A percentile compares a stretch with the other conserved stretches of the same genome.
Conservation (phyloP, 2,888 invertebrate genomes). For the Leptogaster cylindrica region DNA sequence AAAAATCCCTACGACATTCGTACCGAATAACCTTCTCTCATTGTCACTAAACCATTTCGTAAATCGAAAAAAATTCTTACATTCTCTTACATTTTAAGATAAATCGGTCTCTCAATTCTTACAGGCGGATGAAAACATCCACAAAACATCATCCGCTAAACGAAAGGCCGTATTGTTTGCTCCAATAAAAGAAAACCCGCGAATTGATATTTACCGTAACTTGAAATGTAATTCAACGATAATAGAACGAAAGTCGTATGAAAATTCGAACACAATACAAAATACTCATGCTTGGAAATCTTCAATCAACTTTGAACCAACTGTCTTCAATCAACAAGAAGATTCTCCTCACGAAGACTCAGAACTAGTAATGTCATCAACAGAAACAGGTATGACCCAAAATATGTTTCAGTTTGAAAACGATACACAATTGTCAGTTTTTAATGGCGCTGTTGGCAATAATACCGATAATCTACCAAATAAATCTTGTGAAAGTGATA, state of each 20-base stretch:
- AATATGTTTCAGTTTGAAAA: slow-evolving; percentile 39
- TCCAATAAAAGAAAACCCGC: slow-evolving; percentile 5
- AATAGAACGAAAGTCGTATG: slow-evolving; percentile 30
- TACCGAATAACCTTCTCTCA: no score
- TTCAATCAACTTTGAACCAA: slow-evolving; percentile 22
- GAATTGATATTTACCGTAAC: neutral
- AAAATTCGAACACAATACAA: slow-evolving; percentile 25
- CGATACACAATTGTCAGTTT: slow-evolving; percentile 41
- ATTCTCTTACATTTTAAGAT: no score
- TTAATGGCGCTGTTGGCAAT: slow-evolving; percentile 37
- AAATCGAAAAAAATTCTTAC: no score
- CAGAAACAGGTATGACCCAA: slow-evolving; percentile 46
- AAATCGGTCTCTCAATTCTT: slow-evolving; percentile 13
- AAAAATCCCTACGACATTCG: no score
- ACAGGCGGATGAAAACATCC: slow-evolving; percentile 18
- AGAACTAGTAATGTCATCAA: slow-evolving; percentile 16
- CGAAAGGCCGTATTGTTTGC: slow-evolving; percentile 34
- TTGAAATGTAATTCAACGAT: slow-evolving; percentile 1
- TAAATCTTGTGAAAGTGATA: slow-evolving; percentile 47
- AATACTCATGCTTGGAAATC: slow-evolving; percentile 9
- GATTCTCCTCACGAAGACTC: neutral
- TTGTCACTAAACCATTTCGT: neutral
- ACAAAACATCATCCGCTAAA: slow-evolving; percentile 19
- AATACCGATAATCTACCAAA: slow-evolving; percentile 18
- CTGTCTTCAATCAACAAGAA: slow-evolving; percentile 40